A percentile compares a stretch with the other conserved stretches of the same genome.
Evolutionary conservation across 1,140 invertebrate species (phyloP).

Genomic region (Nymphalis io): DNA sequence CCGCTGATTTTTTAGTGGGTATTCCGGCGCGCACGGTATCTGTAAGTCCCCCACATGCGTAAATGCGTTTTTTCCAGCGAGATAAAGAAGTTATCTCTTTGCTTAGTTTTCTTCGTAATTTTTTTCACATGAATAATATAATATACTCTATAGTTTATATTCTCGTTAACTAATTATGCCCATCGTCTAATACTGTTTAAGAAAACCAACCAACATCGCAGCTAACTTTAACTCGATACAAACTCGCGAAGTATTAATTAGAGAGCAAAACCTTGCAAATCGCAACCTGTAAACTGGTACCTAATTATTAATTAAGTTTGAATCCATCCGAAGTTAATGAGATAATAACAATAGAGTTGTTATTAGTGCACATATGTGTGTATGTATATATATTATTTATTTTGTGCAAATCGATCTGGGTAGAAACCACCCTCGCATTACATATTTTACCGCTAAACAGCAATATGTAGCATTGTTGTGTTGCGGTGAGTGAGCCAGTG

Average conservation of each 20-base stretch:
- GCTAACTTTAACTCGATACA: neutral
- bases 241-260: slow-evolving; percentile 21
- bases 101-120: too few species aligned
- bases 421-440: too few species aligned
- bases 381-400: neutral
- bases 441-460: too few species aligned
- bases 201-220: slow-evolving; percentile 1
- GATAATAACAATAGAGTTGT: slow-evolving; percentile 36
- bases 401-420: too few species aligned
- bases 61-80: too few species aligned
- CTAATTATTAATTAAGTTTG: slow-evolving; percentile 28
- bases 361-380: neutral
- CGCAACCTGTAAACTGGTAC: slow-evolving; percentile 15
- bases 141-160: neutral
- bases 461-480: too few species aligned
- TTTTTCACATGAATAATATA: neutral
- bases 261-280: slow-evolving; percentile 10
- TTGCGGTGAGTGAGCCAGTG: too few species aligned
- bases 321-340: slow-evolving; percentile 16
- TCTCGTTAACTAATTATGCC: neutral
- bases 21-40: too few species aligned
- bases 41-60: too few species aligned
- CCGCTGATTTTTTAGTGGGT: too few species aligned
- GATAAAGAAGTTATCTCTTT: too few species aligned
- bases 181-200: neutral